Evolutionary conservation across 2,113 vertebrate species (phyloP), one percentile per base, ranked within the genome.

Genomic region (Corythornis vintsioides): DNA sequence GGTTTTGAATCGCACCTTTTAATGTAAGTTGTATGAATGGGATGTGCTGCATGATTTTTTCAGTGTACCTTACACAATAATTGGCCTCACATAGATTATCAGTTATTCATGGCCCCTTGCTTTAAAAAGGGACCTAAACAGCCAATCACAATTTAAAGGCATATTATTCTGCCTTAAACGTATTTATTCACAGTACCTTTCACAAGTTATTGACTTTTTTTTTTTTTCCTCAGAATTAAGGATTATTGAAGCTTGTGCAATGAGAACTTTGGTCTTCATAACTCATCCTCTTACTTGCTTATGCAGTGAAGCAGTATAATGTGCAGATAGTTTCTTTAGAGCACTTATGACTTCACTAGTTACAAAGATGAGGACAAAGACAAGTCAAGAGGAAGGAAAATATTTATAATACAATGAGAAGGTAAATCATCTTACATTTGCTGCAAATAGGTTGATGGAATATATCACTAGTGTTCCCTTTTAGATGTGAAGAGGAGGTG

Each of bases 271-370:
- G 63, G 93, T 97, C 93, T 96, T 96, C 86, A 85, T 96, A 96
- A 97, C 89, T 97, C 94, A 96, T 93, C 88, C 88, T 83, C 82
- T 96, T 95, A 87, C 93, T 96, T 96, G 74, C 84, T 95, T 94
- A 88, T 89, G 89, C 86, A 96, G 60, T 83, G 88, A 95, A 95
- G 80, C 83, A 85, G 94, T 95, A 65, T 92, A 96, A 95, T 94
- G 86, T 95, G 88, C 45, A 94, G 45, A 43, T 55, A 92, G 78
- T 75, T 90, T 75, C 91, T 96, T 95, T 78, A 84, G 45, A 92
- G 84, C 69, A 95, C 73, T 95, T 91, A 89, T 15, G 88, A 92
- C 95, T 97, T 95, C 76, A 55, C 79, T 69, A 67, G 64, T 86
- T 89, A 90, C 74, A 93, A 96, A 96, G 77, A 81, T 8, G 72